Base-by-base conservation (phyloP, 2,797 vertebrate genomes). In the Brotula barbata region DNA sequence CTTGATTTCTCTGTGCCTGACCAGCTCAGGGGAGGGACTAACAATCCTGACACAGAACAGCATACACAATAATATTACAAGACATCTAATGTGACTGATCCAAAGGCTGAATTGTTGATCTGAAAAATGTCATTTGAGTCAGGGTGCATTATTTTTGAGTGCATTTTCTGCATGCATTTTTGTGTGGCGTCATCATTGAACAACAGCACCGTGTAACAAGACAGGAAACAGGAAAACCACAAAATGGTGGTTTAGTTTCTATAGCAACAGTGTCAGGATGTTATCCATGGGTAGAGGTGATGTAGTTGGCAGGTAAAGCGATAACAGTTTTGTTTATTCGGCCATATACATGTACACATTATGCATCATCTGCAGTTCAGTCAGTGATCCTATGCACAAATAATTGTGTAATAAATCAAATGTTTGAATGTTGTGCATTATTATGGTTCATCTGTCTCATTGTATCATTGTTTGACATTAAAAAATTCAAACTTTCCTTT, bases 161-260 rank as follows among this genome's bases (percentile, higher is more conserved):
- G 34, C 34, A 14, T 3, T 33, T 14, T 36, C 34, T 73, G 59
- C 62, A 2, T 57, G 57, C 68, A 62, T 23, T 21, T 64, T 61
- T 36, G 41, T 59, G 66, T 71, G 57, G 72, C 80, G 58, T 78
- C 66, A 74, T 69, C 58, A 55, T 12, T 74, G 56, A 76, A 36
- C 75, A 37, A 40, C 64, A 34, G 43, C 21, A 33, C 51, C 48
- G 34, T 7, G 58, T 75, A 71, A 72, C 66, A 72, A 68, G 68
- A 85, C 83, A 86, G 88, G 89, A 92, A 90, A 93, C 92, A 92
- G 92, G 92, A 92, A 93, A 93, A 92, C 92, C 92, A 86, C 92
- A 91, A 47, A 59, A 49, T 83, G 75, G 82, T 77, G 71, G 73
- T 61, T 43, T 79, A 23, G 82, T 90, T 83, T 73, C 88, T 63